Evolutionary conservation across 2,113 vertebrate genomes (phyloP), one percentile per base, ranked within the genome.

Genomic region (Dicaeum eximium): DNA sequence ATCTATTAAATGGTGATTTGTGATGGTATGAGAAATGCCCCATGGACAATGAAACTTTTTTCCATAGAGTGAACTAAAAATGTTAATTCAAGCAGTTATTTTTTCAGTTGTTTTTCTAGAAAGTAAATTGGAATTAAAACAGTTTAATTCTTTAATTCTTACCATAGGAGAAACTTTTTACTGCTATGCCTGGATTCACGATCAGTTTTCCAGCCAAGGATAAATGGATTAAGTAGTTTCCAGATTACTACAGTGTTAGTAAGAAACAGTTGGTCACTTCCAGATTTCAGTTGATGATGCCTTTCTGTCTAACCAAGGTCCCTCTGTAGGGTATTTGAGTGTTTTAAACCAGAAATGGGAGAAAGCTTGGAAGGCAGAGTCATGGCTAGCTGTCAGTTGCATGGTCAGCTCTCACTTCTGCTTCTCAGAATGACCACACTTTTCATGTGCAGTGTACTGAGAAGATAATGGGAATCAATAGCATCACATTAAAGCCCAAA

Each of bases 161-260:
- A 64, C 7, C 4, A 28, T 27, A 65, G 19, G 22, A 86, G 11
- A 60, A 44, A 22, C 28, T 47, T 44, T 51, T 79, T 54, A 44
- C 37, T 38, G 23, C 47, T 58, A 4, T 35, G 10, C 4, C 19
- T 60, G 44, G 8, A 28, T 50, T 87, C 28, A 44, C 0, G 0
- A 16, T 75, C 38, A 35, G 19, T 53, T 84, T 44, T 47, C 16
- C 45, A 80, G 31, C 19, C 28, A 72, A 64, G 15, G 11, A 45
- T 6, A 70, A 74, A 71, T 3, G 6, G 20, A n/a, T 28, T 11
- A 40, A 72, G 15, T 21, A 50, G 15, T 31, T 54, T 80, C 38
- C 38, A 30, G 48, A 61, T 75, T 47, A 16, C 31, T 57, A 18
- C n/a, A 27, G 5, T 61, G 7, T 35, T 66, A 21, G 15, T 24